phyloP scores from a whole-genome alignment of 2,113 vertebrate genomes.

The Labrus mixtus region DNA sequence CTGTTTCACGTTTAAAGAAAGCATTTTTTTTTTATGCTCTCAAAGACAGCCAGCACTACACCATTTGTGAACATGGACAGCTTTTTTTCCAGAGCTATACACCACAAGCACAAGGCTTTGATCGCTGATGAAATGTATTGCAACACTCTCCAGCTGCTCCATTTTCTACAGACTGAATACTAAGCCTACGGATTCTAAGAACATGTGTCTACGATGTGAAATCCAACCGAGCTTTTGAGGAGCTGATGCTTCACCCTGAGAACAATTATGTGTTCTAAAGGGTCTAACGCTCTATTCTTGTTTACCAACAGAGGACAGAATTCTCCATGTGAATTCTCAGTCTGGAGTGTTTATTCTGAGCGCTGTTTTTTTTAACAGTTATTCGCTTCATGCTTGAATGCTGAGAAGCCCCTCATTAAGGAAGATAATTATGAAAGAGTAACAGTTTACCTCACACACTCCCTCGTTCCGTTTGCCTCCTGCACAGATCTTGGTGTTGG shows the following conservation, averaged over 20 bases:
- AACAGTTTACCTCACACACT: slow-evolving; percentile 92
- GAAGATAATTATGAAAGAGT: slow-evolving; percentile 6
- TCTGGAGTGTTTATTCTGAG: background rate
- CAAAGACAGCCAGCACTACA: slow-evolving; percentile 11
- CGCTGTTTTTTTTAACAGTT: background rate
- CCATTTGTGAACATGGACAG: slow-evolving; percentile 20
- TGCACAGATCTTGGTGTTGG: slow-evolving; percentile 94
- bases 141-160: slow-evolving; percentile 64
- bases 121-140: slow-evolving; percentile 67
- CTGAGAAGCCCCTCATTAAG: slow-evolving; percentile 10
- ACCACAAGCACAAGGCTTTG: slow-evolving; percentile 53
- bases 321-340: background rate
- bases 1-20: slow-evolving; percentile 28
- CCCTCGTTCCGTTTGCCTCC: slow-evolving; percentile 91
- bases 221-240: slow-evolving; percentile 63
- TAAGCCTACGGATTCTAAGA: slow-evolving; percentile 67
- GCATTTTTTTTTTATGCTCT: slow-evolving; percentile 12
- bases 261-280: slow-evolving; percentile 37
- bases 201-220: slow-evolving; percentile 72
- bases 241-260: slow-evolving; percentile 39
- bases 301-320: slow-evolving; percentile 30
- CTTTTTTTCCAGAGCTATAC: slow-evolving; percentile 35
- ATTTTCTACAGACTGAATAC: slow-evolving; percentile 50
- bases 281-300: slow-evolving; percentile 18
- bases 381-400: slow-evolving; percentile 19